Evolutionary conservation across 2,797 vertebrate genomes (phyloP).

Genomic region (Tragelaphus eurycerus): DNA sequence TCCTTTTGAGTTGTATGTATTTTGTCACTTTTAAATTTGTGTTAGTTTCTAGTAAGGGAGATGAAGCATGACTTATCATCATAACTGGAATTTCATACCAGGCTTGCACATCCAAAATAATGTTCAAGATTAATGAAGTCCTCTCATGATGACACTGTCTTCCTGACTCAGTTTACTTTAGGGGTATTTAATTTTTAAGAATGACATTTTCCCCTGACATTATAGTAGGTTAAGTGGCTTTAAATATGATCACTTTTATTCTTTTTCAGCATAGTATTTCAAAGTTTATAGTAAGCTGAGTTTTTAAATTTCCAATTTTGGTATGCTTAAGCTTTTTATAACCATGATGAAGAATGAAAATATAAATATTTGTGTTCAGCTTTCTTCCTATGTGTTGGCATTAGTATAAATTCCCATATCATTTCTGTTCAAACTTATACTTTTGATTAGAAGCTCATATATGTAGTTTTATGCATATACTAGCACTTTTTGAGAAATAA

Average conservation of each 20-base stretch:
- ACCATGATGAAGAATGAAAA: conserved; percentile 22
- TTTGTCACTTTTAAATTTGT: neutral
- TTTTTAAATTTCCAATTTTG: conserved; percentile 17
- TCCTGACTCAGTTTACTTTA: conserved; percentile 30
- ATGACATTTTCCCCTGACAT: conserved; percentile 21
- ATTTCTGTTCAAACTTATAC: neutral
- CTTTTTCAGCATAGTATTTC: conserved; percentile 53
- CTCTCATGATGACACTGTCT: neutral
- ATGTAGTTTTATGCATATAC: neutral
- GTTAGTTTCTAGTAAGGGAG: neutral
- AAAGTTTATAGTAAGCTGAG: conserved; percentile 24
- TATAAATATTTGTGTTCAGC: conserved; percentile 30
- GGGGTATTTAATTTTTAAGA: conserved; percentile 40
- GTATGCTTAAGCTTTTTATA: conserved; percentile 40
- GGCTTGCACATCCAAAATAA: neutral
- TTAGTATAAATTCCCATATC: neutral
- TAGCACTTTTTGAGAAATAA: neutral
- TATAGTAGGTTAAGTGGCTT: conserved; percentile 30
- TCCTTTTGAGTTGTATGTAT: neutral
- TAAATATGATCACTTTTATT: conserved; percentile 61
- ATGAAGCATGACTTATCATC: neutral
- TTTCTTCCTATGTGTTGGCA: conserved; percentile 29
- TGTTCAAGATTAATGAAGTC: neutral
- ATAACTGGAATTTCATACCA: neutral
- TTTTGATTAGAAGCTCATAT: neutral